Conservation (phyloP, 2,113 vertebrate genomes). For the Dascyllus trimaculatus region DNA sequence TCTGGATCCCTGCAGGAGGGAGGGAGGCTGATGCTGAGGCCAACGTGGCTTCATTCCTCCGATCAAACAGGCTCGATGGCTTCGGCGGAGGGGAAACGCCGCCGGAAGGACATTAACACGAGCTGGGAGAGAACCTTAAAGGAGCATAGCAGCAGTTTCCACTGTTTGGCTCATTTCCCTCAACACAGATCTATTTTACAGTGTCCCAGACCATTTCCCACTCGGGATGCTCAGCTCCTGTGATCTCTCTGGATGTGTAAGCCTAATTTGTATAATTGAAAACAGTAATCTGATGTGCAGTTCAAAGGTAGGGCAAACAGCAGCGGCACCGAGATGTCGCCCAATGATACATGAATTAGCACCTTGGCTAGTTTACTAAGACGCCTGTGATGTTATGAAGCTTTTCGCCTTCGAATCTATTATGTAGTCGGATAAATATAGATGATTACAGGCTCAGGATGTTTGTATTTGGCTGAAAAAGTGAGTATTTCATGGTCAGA, state of each 20-base stretch:
- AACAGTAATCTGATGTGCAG: slow-evolving; percentile 63
- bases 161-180: slow-evolving; percentile 72
- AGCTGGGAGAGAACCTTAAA: slow-evolving; percentile 66
- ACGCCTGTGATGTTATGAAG: background rate
- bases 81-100: slow-evolving; percentile 47
- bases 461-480: slow-evolving; percentile 34
- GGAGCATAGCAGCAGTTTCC: slow-evolving; percentile 53
- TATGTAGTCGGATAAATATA: slow-evolving; percentile 48
- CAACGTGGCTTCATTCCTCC: slow-evolving; percentile 46
- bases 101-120: slow-evolving; percentile 66
- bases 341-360: slow-evolving; percentile 42
- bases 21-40: slow-evolving; percentile 6
- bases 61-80: slow-evolving; percentile 63
- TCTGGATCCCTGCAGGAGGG: slow-evolving; percentile 30
- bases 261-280: slow-evolving; percentile 75
- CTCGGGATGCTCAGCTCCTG: slow-evolving; percentile 48
- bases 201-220: slow-evolving; percentile 72
- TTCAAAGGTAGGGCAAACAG: slow-evolving; percentile 53
- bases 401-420: slow-evolving; percentile 21
- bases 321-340: slow-evolving; percentile 29
- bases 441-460: slow-evolving; percentile 29
- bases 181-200: slow-evolving; percentile 72
- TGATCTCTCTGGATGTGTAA: slow-evolving; percentile 52
- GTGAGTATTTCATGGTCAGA: background rate
- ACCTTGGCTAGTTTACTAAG: slow-evolving; percentile 24